Base-by-base conservation (phyloP, 2,797 vertebrate genomes). In the Bucorvus abyssinicus region DNA sequence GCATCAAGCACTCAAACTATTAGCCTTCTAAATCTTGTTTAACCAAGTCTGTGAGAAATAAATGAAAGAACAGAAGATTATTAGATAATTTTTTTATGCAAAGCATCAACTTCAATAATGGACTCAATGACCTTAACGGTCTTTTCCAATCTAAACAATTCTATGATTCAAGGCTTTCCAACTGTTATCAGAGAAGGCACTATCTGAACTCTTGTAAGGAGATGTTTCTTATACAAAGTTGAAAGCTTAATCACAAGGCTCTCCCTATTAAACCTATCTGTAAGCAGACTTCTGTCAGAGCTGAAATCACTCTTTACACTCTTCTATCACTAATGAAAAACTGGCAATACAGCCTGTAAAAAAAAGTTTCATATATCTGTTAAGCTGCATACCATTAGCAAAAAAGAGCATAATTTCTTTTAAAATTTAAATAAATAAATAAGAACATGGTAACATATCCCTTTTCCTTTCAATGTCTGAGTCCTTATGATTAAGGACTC, bases 371-470 rank as follows among this genome's bases (percentile, higher is more conserved):
- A 4, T 27, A 7, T 9, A 53, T 32, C n/a, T 70, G 24, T 21
- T 52, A 74, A 65, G 24, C 11, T 74, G 26, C 12, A 77, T 5
- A 55, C 2, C 15, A 49, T 42, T 50, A 85, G n/a, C 29, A 75
- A 82, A 87, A 79, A 71, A 44, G 0, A 47, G 6, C 2, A 7
- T 16, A 14, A 21, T 20, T 56, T 52, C 9, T 67, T 44, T 1
- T 7, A 78, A 87, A 76, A 8, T 18, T 24, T 22, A 18, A 61
- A 67, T 22, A 71, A 83, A 59, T 21, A 67, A 74, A 57, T 10
- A 47, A 75, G 67, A 23, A 2, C 15, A 73, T 1, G 4, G 0
- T n/a, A 69, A 61, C 2, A 22, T 19, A 53, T 4, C 2, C 9
- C 18, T 69, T 68, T 81, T 7, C 80, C 24, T 87, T 89, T 61